A percentile compares a stretch with the other conserved stretches of the same genome.
Evolutionary conservation across 2,888 invertebrate species (phyloP).

Genomic region (Cosmia trapezina): DNA sequence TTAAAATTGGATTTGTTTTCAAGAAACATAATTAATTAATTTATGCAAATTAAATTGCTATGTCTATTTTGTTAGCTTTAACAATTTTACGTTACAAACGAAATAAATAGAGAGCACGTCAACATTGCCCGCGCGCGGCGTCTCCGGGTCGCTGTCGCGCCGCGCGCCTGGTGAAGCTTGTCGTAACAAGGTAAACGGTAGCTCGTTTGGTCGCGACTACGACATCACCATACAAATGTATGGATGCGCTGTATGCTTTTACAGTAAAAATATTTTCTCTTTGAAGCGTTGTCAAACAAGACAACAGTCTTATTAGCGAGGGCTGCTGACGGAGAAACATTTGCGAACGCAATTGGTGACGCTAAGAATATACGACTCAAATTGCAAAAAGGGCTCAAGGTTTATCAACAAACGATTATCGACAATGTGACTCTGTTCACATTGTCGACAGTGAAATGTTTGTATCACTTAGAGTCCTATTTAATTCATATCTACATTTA

Average conservation of each 20-base stretch:
- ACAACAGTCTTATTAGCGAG: not conserved
- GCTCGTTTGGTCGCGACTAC: conserved; percentile 11
- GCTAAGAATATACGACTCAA: not conserved
- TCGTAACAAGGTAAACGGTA: conserved; percentile 47
- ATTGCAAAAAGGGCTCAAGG: not conserved
- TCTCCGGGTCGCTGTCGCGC: conserved; percentile 5
- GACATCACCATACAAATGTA: not conserved
- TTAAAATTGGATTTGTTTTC: not conserved
- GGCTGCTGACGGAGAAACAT: not conserved
- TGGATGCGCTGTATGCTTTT: conserved; percentile 2
- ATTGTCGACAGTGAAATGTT: too few species aligned
- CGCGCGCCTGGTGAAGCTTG: conserved; percentile 14
- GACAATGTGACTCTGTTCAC: too few species aligned
- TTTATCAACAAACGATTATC: not conserved
- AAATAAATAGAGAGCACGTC: conserved; percentile 9
- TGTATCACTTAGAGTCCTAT: not conserved
- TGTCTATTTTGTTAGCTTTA: not conserved
- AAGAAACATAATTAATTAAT: not conserved
- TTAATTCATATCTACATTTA: not conserved
- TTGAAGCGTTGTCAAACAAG: not conserved
- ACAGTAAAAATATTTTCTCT: not conserved
- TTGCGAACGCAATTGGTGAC: not conserved
- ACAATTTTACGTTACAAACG: conserved; percentile 1
- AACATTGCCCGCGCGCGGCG: not conserved
- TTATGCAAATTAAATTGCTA: not conserved